Percentiles rank a stretch among this genome's conserved stretches.
Evolutionary conservation across 2,888 invertebrate species (phyloP).

Genomic region (Lasius platythorax): DNA sequence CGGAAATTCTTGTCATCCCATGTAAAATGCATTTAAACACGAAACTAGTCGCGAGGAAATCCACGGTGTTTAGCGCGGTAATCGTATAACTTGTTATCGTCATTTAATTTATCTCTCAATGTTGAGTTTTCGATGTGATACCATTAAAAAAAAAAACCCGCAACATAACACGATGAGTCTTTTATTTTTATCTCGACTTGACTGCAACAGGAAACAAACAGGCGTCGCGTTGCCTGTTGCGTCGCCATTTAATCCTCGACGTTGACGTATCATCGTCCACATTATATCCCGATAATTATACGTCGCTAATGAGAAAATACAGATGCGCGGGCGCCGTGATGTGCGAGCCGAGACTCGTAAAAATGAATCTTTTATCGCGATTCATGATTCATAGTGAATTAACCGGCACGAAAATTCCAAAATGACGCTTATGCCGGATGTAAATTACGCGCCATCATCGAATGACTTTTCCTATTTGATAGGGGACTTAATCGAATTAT

Average conservation of each 20-base stretch:
- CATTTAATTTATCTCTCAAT: not conserved
- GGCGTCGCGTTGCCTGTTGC: slow-evolving; percentile 65
- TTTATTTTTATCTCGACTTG: slow-evolving; percentile 15
- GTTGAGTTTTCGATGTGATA: not conserved
- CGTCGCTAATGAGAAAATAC: slow-evolving; percentile 48
- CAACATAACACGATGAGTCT: not conserved
- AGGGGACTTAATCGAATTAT: slow-evolving; percentile 42
- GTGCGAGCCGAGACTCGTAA: slow-evolving; percentile 3
- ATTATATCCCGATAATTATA: slow-evolving; percentile 51
- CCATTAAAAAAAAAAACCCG: not conserved
- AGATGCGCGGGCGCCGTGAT: slow-evolving; percentile 15
- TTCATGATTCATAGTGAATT: slow-evolving; percentile 46
- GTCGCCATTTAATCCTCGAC: slow-evolving; percentile 61
- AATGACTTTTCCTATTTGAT: slow-evolving; percentile 18
- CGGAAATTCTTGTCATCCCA: slow-evolving; percentile 16
- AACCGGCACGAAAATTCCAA: slow-evolving; percentile 5
- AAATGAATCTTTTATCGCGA: slow-evolving; percentile 52
- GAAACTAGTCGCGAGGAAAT: slow-evolving; percentile 29
- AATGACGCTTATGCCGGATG: not conserved
- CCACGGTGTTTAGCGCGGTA: slow-evolving; percentile 12
- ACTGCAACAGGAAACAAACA: slow-evolving; percentile 8
- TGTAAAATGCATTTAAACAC: slow-evolving; percentile 27
- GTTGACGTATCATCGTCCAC: slow-evolving; percentile 60
- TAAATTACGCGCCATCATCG: slow-evolving; percentile 39
- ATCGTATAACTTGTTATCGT: slow-evolving; percentile 6